phyloP scores from a whole-genome alignment of 2,888 invertebrate species.

The Furcula furcula region DNA sequence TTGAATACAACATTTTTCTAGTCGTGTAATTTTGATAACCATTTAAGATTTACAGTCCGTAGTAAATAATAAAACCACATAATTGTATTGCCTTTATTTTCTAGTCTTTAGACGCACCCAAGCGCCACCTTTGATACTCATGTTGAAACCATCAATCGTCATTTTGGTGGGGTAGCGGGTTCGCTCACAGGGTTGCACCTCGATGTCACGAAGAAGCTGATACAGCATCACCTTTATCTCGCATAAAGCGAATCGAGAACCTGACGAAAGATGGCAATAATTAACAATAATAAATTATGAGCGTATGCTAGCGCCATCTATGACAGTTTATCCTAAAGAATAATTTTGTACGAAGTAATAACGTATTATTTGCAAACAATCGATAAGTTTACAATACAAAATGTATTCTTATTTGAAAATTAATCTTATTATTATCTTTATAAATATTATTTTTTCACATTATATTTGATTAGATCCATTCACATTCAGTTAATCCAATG shows the following conservation, averaged over 20 bases:
- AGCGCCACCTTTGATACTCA: slow-evolving; percentile 44
- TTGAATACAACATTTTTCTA: no score
- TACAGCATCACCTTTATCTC: slow-evolving; percentile 58
- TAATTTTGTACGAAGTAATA: no score
- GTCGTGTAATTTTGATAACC: no score
- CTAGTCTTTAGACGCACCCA: slow-evolving; percentile 43
- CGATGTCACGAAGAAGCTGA: slow-evolving; percentile 45
- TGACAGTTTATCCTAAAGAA: neutral
- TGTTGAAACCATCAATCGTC: slow-evolving; percentile 29
- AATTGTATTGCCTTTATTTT: slow-evolving; percentile 5
- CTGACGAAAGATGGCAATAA: slow-evolving; percentile 23
- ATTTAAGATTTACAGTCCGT: no score
- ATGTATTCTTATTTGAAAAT: no score
- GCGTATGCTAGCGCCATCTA: slow-evolving; percentile 4
- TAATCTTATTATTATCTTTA: no score
- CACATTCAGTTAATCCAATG: no score
- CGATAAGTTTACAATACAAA: no score
- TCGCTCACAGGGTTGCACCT: slow-evolving; percentile 42
- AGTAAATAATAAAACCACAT: no score
- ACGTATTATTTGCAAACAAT: no score
- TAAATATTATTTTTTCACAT: no score
- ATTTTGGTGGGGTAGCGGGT: slow-evolving; percentile 40
- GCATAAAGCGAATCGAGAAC: slow-evolving; percentile 56
- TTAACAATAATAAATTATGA: slow-evolving; percentile 1
- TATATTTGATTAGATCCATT: no score